Conservation (phyloP, 2,888 invertebrate genomes). For the Agriopis marginaria region DNA sequence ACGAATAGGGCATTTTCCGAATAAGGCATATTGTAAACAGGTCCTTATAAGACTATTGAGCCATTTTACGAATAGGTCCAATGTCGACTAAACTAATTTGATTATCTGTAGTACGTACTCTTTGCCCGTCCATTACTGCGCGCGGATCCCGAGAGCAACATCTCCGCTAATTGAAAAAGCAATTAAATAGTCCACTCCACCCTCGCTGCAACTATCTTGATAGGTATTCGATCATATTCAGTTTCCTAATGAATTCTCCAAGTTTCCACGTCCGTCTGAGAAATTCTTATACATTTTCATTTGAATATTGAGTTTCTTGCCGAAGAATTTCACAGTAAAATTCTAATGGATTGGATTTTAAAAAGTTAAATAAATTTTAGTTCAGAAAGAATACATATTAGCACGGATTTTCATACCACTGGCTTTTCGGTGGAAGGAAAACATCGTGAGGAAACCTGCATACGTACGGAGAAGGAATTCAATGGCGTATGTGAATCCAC, state of each 20-base stretch:
- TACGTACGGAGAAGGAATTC: no score
- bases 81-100: no score
- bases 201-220: constrained; percentile 40
- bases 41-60: no score
- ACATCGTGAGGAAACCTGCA: no score
- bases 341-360: background rate
- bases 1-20: no score
- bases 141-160: constrained; percentile 58
- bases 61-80: no score
- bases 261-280: constrained; percentile 21
- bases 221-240: constrained; percentile 52
- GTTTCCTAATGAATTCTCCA: constrained; percentile 37
- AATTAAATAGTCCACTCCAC: constrained; percentile 65
- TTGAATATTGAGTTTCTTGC: constrained; percentile 24
- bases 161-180: constrained; percentile 79
- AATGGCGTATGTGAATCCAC: no score
- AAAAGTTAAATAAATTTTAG: no score
- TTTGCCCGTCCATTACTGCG: constrained; percentile 65
- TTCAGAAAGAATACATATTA: no score
- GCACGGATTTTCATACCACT: no score
- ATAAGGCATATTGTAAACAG: no score
- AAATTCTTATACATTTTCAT: constrained; percentile 14
- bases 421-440: no score
- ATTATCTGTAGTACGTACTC: constrained; percentile 36
- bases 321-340: constrained; percentile 14